Evolutionary conservation across 2,797 vertebrate species (phyloP), one percentile per base, ranked within the genome.

Genomic region (Poeciliopsis infans): DNA sequence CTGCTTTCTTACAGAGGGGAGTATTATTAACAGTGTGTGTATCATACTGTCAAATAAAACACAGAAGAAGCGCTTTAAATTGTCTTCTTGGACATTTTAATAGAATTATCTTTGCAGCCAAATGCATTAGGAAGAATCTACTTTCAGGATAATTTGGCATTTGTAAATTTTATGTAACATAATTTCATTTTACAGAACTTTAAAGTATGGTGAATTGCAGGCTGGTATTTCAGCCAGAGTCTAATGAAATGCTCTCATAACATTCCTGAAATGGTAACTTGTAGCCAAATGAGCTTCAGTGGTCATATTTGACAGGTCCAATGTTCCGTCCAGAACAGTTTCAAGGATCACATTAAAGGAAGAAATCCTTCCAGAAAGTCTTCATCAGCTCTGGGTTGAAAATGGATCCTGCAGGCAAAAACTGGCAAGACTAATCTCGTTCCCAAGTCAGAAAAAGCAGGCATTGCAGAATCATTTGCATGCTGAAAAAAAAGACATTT

Each of bases 291-390:
- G 23, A 45, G 39, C 41, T 70, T 45, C 23, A 6, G 66, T 0
- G 2, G 36, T 43, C 36, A 43, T 6, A 25, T 70, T 70, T 70
- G 28, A 45, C 23, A 70, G 68, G 39, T 45, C 41, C 68, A 28
- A 45, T 28, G 68, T 45, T 70, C 23, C 5, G 6, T 70, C 25
- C 43, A n/a, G 25, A 45, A 43, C 41, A 7, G 25, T 43, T 70
- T 70, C 39, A n/a, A 70, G 5, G 11, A 45, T 70, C 68, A 70
- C 41, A 45, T 70, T 70, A 70, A n/a, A 6, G 39, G 39, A 70
- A n/a, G 39, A 70, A 70, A 70, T 70, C 12, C n/a, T 70, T 70
- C 41, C 68, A 70, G 68, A 70, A 41, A 70, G 68, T 70, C 43
- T 70, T 70, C 68, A 45, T 70, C 68, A 28, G 41, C 25, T 70